Percentiles rank a stretch among this genome's conserved stretches.
Conservation (phyloP, 1,140 invertebrate genomes). For the Drosophila pseudoananassae region DNA sequence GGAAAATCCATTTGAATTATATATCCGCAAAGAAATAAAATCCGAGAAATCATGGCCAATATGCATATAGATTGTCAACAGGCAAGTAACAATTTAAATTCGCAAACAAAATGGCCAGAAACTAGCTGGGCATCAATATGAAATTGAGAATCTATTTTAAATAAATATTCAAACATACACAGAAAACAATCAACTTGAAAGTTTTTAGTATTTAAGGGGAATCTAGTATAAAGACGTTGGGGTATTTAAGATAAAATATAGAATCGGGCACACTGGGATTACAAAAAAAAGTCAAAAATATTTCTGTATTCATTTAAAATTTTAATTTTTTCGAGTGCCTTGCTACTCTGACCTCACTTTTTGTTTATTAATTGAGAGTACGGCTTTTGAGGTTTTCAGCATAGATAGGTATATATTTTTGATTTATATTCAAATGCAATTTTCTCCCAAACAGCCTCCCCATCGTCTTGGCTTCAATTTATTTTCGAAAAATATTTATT, state of each 20-base stretch:
- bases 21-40: background rate
- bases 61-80: slow-evolving; percentile 19
- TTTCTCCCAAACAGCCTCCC: slow-evolving; percentile 3
- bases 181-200: background rate
- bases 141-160: background rate
- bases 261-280: no score
- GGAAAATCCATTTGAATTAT: slow-evolving; percentile 2
- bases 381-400: slow-evolving; percentile 12
- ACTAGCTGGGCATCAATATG: background rate
- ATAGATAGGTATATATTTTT: slow-evolving; percentile 17
- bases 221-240: no score
- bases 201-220: background rate
- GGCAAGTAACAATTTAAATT: background rate
- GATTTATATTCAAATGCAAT: slow-evolving; percentile 64
- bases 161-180: background rate
- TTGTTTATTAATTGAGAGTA: slow-evolving; percentile 49
- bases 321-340: background rate
- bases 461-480: slow-evolving; percentile 7
- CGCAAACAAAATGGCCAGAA: background rate
- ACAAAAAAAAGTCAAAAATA: no score
- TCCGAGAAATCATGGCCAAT: slow-evolving; percentile 10
- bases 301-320: no score
- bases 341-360: background rate
- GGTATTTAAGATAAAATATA: no score
- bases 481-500: slow-evolving; percentile 6